A percentile compares a stretch with the other conserved stretches of the same genome.
phyloP scores from a whole-genome alignment of 1,140 invertebrate species.

The Helicoverpa zea region DNA sequence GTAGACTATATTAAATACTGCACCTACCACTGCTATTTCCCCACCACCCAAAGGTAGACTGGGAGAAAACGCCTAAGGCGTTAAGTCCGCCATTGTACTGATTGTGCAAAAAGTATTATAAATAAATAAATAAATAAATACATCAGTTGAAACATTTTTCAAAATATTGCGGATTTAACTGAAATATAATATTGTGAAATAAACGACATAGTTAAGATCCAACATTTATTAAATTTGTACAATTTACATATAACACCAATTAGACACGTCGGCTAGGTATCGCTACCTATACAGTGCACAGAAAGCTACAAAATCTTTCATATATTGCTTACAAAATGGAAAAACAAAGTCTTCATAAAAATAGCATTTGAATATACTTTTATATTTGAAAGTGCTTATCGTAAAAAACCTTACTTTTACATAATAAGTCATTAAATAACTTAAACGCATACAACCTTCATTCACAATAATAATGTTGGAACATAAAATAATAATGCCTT shows the following conservation, averaged over 20 bases:
- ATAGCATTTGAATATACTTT: constrained; percentile 41
- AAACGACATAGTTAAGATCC: constrained; percentile 62
- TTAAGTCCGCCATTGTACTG: too few species aligned
- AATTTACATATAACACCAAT: constrained; percentile 77
- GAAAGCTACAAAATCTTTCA: constrained; percentile 27
- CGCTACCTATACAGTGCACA: constrained; percentile 41
- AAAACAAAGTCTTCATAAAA: constrained; percentile 40
- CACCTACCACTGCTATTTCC: too few species aligned
- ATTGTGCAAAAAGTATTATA: too few species aligned
- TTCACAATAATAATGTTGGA: constrained; percentile 1
- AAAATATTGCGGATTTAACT: too few species aligned
- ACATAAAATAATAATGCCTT: constrained; percentile 21
- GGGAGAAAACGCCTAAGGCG: too few species aligned
- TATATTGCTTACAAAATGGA: constrained; percentile 44
- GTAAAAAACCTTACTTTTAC: constrained; percentile 16
- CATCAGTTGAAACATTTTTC: too few species aligned
- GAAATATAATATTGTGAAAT: too few species aligned
- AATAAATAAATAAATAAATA: too few species aligned
- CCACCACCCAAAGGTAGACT: too few species aligned
- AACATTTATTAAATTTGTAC: constrained; percentile 85
- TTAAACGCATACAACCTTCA: constrained; percentile 45
- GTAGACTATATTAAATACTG: too few species aligned
- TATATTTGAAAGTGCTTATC: constrained; percentile 42
- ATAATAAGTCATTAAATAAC: constrained; percentile 34
- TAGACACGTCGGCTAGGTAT: constrained; percentile 36